A percentile compares a stretch with the other conserved stretches of the same genome.
Conservation (phyloP, 1,140 invertebrate genomes). For the Trichonephila clavata region DNA sequence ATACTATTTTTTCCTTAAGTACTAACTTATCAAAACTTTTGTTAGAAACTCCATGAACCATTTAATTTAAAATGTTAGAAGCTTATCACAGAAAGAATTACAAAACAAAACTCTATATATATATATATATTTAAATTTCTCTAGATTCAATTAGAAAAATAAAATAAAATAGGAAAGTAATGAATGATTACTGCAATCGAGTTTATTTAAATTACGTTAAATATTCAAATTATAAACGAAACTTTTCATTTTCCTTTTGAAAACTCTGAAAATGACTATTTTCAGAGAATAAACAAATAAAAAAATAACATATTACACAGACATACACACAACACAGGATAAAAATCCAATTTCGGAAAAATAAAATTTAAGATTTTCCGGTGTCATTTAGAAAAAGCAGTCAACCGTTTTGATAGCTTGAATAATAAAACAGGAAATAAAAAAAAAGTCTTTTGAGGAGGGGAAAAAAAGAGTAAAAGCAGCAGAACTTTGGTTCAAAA, state of each 20-base stretch:
- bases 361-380: neutral
- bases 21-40: too few relatives aligned
- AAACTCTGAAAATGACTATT: neutral
- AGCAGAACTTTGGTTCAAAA: neutral
- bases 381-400: neutral
- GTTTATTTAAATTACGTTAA: neutral
- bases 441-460: neutral
- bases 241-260: neutral
- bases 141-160: too few relatives aligned
- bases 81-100: too few relatives aligned
- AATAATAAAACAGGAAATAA: neutral
- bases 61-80: too few relatives aligned
- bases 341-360: constrained; percentile 23
- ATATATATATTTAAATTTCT: too few relatives aligned
- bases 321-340: too few relatives aligned
- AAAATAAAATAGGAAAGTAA: too few relatives aligned
- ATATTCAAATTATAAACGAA: neutral
- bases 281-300: neutral
- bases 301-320: too few relatives aligned
- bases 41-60: too few relatives aligned
- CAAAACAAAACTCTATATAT: too few relatives aligned
- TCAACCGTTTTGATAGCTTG: constrained; percentile 4
- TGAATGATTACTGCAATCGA: neutral
- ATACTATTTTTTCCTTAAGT: too few relatives aligned
- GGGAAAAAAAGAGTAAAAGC: neutral